These are phyloP conservation scores for Ramphastos sulfuratus DNA, from an alignment of 2,113 vertebrate species.

Conservation along the genomic window DNA sequence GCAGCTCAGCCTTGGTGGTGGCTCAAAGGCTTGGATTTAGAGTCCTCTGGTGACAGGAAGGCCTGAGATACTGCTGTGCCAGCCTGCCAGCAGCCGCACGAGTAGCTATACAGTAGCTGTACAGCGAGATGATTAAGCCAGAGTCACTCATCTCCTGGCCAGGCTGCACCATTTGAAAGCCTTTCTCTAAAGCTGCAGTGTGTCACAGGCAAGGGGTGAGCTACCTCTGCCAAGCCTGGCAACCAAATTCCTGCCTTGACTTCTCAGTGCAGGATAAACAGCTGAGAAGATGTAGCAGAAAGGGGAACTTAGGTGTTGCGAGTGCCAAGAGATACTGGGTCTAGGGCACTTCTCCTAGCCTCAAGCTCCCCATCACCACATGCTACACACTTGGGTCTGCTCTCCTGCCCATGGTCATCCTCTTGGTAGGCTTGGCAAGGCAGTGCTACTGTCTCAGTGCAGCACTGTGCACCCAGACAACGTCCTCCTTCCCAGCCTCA, in stretches of 20 bases:
- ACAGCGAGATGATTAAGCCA: neutral
- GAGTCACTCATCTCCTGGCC: neutral
- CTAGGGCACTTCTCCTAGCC: neutral
- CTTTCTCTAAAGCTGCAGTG: fast-evolving
- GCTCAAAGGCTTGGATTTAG: neutral
- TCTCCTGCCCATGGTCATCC: fast-evolving
- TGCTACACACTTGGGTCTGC: fast-evolving
- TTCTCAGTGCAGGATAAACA: neutral
- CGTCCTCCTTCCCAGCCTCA: neutral
- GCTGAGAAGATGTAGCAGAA: fast-evolving
- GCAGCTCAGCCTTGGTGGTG: neutral
- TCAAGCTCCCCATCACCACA: neutral
- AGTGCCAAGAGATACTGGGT: fast-evolving
- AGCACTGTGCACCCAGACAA: fast-evolving
- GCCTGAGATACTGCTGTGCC: neutral
- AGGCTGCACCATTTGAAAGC: neutral
- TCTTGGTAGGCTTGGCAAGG: neutral
- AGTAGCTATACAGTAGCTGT: neutral
- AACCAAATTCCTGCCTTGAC: neutral
- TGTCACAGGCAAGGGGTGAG: neutral
- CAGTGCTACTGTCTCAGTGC: fast-evolving
- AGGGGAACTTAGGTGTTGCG: neutral
- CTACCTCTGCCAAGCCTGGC: no score
- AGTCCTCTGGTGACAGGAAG: neutral
- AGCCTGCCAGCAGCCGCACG: no score